Evolutionary conservation across 2,888 invertebrate genomes (phyloP).

Genomic region (Rosalia funebris): DNA sequence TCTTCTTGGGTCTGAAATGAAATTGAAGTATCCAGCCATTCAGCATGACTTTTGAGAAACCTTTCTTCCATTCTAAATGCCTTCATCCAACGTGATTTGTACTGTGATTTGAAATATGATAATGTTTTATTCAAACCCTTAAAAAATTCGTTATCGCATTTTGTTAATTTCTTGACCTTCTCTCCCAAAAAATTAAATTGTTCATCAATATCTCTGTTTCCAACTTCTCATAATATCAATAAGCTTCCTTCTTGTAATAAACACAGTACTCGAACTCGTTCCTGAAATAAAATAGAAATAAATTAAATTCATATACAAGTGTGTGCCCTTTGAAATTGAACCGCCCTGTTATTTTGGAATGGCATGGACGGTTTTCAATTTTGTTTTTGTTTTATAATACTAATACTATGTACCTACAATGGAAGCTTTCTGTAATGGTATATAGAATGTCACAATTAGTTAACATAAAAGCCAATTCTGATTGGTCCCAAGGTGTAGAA

Average conservation of each 20-base stretch:
- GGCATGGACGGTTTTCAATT: too few species aligned
- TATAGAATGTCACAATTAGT: too few species aligned
- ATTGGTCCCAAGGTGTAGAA: too few species aligned
- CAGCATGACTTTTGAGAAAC: slow-evolving; percentile 19
- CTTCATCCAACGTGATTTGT: slow-evolving; percentile 20
- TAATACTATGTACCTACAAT: too few species aligned
- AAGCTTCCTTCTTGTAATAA: slow-evolving; percentile 15
- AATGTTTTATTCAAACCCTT: slow-evolving; percentile 7
- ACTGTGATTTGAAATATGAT: slow-evolving; percentile 12
- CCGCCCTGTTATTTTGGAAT: too few species aligned
- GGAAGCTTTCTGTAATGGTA: too few species aligned
- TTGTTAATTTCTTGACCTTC: slow-evolving; percentile 9
- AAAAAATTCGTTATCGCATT: slow-evolving; percentile 3
- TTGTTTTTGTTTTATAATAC: too few species aligned
- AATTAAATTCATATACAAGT: background rate
- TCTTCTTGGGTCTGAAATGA: background rate
- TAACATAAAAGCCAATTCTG: too few species aligned
- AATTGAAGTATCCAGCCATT: slow-evolving; percentile 7
- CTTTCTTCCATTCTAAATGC: slow-evolving; percentile 20
- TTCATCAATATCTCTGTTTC: background rate
- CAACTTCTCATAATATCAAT: slow-evolving; percentile 17
- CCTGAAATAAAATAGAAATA: background rate
- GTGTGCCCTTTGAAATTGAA: too few species aligned
- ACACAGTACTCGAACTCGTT: background rate
- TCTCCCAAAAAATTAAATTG: slow-evolving; percentile 15